Evolutionary conservation across 2,797 vertebrate species (phyloP).

Genomic region (Poecilia wingei): DNA sequence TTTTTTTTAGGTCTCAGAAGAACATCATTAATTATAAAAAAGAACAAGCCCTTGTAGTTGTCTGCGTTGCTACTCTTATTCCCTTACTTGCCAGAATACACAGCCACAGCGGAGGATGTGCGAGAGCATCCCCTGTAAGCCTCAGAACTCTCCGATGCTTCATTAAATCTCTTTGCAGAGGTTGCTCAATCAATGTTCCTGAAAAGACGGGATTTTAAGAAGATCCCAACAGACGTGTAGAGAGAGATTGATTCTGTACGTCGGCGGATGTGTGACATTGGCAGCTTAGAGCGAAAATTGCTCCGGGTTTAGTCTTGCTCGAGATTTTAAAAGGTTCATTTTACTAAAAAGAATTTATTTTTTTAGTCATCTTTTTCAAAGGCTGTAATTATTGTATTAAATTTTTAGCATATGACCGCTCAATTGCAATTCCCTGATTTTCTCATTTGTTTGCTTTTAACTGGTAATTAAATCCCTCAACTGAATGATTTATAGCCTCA

Average conservation of each 20-base stretch:
- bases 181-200: conserved; percentile 29
- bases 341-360: neutral
- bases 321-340: neutral
- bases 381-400: neutral
- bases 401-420: neutral
- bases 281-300: neutral
- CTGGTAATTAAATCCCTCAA: conserved; percentile 3
- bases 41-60: conserved; percentile 31
- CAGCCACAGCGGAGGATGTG: conserved; percentile 11
- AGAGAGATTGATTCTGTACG: conserved; percentile 24
- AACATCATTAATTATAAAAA: conserved; percentile 56
- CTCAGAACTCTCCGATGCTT: conserved; percentile 21
- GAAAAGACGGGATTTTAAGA: conserved; percentile 26
- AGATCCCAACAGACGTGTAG: conserved; percentile 1
- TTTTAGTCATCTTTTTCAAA: conserved; percentile 1
- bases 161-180: conserved; percentile 39
- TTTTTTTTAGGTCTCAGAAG: conserved; percentile 43
- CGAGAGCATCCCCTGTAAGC: conserved; percentile 8
- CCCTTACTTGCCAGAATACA: conserved; percentile 21
- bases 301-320: neutral
- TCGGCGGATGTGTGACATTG: neutral
- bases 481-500: conserved; percentile 4
- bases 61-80: conserved; percentile 38
- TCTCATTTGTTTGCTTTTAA: conserved; percentile 1
- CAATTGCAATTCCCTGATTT: conserved; percentile 12